phyloP scores from a whole-genome alignment of 2,113 vertebrate species.

The Pteropus alecto region DNA sequence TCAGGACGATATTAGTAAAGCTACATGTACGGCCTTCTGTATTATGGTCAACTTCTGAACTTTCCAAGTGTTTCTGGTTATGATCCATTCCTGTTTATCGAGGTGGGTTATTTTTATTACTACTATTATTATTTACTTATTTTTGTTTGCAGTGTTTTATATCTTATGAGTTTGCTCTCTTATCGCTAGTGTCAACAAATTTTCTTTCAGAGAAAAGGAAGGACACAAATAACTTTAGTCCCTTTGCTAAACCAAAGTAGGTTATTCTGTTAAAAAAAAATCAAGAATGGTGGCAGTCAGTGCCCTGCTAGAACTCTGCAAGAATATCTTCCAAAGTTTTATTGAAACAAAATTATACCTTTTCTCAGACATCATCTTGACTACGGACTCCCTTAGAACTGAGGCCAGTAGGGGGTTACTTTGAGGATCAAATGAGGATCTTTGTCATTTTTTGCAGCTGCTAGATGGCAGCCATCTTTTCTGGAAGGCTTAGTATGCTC shows the following conservation, averaged over 20 bases:
- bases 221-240: background rate
- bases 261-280: slow-evolving; percentile 46
- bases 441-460: background rate
- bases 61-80: background rate
- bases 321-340: background rate
- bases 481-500: background rate
- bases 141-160: background rate
- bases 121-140: background rate
- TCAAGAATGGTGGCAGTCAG: background rate
- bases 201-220: background rate
- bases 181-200: background rate
- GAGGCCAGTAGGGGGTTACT: background rate
- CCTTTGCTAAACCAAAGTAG: background rate
- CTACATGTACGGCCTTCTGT: background rate
- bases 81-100: background rate
- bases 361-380: background rate
- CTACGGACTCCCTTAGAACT: background rate
- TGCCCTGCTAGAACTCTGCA: background rate
- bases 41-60: background rate
- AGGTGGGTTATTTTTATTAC: background rate
- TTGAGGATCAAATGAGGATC: background rate
- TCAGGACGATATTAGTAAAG: background rate
- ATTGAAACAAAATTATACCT: background rate
- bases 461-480: background rate
- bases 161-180: background rate